phyloP scores from a whole-genome alignment of 2,113 vertebrate species.

The Otocyon megalotis region DNA sequence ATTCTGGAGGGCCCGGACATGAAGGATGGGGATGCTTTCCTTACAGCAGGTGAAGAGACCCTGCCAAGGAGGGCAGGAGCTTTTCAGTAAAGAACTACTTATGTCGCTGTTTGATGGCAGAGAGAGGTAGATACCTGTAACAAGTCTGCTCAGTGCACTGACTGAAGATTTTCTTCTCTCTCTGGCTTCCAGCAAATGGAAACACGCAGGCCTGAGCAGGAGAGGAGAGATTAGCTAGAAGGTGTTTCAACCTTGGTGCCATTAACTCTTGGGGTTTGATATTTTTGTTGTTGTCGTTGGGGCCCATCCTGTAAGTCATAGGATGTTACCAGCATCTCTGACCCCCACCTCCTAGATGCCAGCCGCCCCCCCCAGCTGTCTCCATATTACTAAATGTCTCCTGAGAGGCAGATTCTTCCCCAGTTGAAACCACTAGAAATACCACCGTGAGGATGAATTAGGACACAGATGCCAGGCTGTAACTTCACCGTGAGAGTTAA shows the following conservation, averaged over 20 bases:
- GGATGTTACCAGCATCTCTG: background rate
- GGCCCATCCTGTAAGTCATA: fast-evolving
- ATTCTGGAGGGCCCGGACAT: background rate
- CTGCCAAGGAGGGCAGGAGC: background rate
- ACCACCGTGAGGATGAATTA: background rate
- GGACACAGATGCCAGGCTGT: background rate
- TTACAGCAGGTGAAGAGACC: background rate
- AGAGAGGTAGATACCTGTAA: fast-evolving
- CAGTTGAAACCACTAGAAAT: background rate
- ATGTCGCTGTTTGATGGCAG: background rate
- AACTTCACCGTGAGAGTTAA: background rate
- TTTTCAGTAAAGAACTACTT: background rate
- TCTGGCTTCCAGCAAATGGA: background rate
- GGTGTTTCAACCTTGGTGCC: fast-evolving
- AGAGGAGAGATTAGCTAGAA: background rate
- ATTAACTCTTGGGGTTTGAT: fast-evolving
- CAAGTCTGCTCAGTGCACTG: fast-evolving
- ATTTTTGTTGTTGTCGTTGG: background rate
- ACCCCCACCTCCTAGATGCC: background rate
- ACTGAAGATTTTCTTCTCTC: background rate
- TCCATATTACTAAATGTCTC: fast-evolving
- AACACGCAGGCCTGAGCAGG: fast-evolving
- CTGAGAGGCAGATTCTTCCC: background rate
- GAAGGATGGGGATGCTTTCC: background rate
- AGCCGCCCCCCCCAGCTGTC: background rate